These are phyloP conservation scores for Collichthys lucidus DNA, from an alignment of 2,113 vertebrate genomes.

Conservation along the genomic window DNA sequence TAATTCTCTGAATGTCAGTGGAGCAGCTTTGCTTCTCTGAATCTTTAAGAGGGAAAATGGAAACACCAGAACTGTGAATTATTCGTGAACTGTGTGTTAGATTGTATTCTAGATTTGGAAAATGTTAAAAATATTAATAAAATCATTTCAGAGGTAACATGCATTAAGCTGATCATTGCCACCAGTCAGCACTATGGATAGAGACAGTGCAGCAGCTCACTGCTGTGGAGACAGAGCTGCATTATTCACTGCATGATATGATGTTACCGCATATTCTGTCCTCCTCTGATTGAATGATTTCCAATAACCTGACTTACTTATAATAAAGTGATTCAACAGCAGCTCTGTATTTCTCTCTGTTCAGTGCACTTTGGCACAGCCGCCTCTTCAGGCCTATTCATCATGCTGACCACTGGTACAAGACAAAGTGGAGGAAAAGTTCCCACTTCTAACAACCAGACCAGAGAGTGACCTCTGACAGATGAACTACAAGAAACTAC, in stretches of 20 bases:
- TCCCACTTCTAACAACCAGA: no score
- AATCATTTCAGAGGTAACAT: not conserved
- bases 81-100: not conserved
- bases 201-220: not conserved
- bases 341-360: not conserved
- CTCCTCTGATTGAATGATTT: not conserved
- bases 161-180: not conserved
- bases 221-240: not conserved
- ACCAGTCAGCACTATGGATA: not conserved
- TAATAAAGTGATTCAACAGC: no score
- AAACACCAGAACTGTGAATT: not conserved
- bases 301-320: no score
- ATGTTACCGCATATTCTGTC: not conserved
- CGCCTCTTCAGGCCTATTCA: not conserved
- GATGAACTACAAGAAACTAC: no score
- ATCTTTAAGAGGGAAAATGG: no score
- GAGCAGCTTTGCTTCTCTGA: not conserved
- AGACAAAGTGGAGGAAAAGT: no score
- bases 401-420: not conserved
- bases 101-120: not conserved
- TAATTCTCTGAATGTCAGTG: not conserved
- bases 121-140: not conserved
- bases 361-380: not conserved
- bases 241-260: not conserved
- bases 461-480: no score